These are phyloP conservation scores for Trichopria drosophilae DNA, from an alignment of 2,888 invertebrate genomes.

Conservation along the genomic window DNA sequence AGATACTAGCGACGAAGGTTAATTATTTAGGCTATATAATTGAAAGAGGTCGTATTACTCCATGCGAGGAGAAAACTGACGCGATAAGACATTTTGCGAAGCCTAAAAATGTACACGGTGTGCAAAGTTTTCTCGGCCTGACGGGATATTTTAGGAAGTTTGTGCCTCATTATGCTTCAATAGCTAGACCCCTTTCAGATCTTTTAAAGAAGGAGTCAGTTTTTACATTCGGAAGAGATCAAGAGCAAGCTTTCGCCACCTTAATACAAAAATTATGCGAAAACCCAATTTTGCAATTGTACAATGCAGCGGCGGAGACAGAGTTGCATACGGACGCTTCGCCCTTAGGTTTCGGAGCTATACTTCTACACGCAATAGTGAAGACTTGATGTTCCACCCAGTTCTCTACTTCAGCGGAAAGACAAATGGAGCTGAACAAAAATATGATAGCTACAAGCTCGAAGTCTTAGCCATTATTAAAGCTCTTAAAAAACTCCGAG, in stretches of 20 bases:
- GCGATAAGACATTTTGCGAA: constrained; percentile 28
- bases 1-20: constrained; percentile 27
- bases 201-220: constrained; percentile 19
- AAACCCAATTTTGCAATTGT: constrained; percentile 29
- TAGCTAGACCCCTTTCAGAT: constrained; percentile 29
- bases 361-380: constrained; percentile 28
- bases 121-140: constrained; percentile 25
- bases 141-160: too few species aligned
- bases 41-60: constrained; percentile 25
- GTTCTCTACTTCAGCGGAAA: constrained; percentile 37
- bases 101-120: constrained; percentile 19
- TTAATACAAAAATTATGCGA: constrained; percentile 22
- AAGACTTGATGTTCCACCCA: constrained; percentile 32
- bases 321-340: too few species aligned
- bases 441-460: constrained; percentile 38
- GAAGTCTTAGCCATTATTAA: constrained; percentile 37
- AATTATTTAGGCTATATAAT: constrained; percentile 33
- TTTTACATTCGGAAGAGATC: constrained; percentile 24
- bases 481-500: too few species aligned
- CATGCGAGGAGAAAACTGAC: constrained; percentile 28
- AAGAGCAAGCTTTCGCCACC: constrained; percentile 28
- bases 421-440: constrained; percentile 33
- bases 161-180: constrained; percentile 24
- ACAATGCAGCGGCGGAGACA: constrained; percentile 23
- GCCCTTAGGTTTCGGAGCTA: too few species aligned